Percentiles rank a stretch among this genome's conserved stretches.
Conservation (phyloP, 2,113 vertebrate genomes). For the Alces alces region DNA sequence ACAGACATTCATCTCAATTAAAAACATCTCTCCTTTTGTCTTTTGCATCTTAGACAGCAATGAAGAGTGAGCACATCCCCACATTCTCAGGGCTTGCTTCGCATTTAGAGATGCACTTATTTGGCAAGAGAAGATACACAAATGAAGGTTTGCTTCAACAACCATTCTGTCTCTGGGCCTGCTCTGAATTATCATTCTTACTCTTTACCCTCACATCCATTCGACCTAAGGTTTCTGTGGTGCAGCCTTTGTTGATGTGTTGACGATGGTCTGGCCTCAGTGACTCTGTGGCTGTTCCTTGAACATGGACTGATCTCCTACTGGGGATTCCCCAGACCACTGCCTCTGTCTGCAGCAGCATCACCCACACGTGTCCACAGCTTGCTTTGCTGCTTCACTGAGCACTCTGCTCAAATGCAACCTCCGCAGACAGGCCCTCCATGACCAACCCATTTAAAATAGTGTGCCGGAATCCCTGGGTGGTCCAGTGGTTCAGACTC, state of each 20-base stretch:
- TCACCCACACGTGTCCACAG: background rate
- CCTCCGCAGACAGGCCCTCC: background rate
- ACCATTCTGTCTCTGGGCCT: background rate
- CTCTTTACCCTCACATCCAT: background rate
- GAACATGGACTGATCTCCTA: background rate
- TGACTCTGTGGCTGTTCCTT: background rate
- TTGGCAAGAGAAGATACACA: background rate
- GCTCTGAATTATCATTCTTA: background rate
- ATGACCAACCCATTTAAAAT: background rate
- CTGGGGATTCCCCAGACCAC: background rate
- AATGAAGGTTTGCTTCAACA: background rate
- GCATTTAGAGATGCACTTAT: background rate
- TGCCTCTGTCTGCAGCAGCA: background rate
- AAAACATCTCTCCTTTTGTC: background rate
- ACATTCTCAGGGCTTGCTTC: background rate
- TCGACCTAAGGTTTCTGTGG: background rate
- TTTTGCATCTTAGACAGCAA: background rate
- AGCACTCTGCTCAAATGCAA: background rate
- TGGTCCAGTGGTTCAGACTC: background rate
- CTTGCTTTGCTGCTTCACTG: background rate
- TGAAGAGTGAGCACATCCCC: fast-evolving
- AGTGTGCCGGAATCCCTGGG: background rate
- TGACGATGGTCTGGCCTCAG: background rate
- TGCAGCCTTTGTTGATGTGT: background rate
- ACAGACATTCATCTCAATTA: background rate